phyloP scores from a whole-genome alignment of 2,888 invertebrate genomes.

The Amphipyra berbera region DNA sequence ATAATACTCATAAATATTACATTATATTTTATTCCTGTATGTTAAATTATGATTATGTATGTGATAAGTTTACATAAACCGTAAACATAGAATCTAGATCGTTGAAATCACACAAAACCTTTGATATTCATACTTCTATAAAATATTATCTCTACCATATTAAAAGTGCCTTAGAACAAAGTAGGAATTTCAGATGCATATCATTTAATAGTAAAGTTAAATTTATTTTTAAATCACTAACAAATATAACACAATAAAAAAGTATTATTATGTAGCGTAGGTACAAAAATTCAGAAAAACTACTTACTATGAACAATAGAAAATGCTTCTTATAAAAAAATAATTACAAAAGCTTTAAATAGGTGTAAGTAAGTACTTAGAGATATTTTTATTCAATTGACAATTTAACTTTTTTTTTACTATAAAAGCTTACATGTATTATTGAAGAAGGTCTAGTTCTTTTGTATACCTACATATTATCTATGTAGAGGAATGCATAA shows the following conservation, averaged over 20 bases:
- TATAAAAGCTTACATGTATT: conserved; percentile 16
- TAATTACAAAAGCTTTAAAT: conserved; percentile 37
- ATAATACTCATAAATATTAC: conserved; percentile 49
- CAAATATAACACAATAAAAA: conserved; percentile 13
- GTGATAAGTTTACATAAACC: conserved; percentile 7
- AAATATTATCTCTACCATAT: conserved; percentile 17
- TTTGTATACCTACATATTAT: background rate
- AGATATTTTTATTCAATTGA: conserved; percentile 24
- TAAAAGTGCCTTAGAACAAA: conserved; percentile 29
- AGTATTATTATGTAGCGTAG: conserved; percentile 11
- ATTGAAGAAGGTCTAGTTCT: background rate
- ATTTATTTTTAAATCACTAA: conserved; percentile 7
- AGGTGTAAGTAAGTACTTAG: conserved; percentile 12
- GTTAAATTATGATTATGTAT: conserved; percentile 44
- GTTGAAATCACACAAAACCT: conserved; percentile 8
- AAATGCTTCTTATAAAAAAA: conserved; percentile 43
- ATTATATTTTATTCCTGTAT: conserved; percentile 45
- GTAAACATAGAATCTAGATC: conserved; percentile 2
- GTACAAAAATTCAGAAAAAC: conserved; percentile 18
- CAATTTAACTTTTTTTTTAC: conserved; percentile 7
- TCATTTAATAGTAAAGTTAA: conserved; percentile 6
- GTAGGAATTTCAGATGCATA: conserved; percentile 24
- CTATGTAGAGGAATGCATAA: conserved; percentile 25
- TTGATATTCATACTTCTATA: conserved; percentile 6
- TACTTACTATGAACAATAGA: conserved; percentile 31